These are phyloP conservation scores for Grapholita molesta DNA, from an alignment of 1,140 invertebrate genomes.

Conservation along the genomic window DNA sequence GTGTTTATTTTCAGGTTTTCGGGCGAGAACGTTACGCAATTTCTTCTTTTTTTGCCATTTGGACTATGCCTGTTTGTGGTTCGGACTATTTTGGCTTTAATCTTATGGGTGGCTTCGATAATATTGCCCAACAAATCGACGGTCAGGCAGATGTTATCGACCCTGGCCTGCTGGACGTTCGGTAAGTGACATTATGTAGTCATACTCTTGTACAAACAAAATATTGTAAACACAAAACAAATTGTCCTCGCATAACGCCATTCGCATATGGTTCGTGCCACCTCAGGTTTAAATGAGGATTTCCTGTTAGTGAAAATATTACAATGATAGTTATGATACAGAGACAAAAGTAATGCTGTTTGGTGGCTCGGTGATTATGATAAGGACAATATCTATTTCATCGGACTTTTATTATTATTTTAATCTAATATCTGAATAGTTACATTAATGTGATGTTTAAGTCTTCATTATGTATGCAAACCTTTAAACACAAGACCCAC, in stretches of 20 bases:
- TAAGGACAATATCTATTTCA: neutral
- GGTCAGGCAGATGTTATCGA: conserved; percentile 74
- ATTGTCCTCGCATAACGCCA: neutral
- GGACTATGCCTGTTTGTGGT: conserved; percentile 73
- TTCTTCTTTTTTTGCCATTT: conserved; percentile 77
- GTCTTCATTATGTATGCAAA: neutral
- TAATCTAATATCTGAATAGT: neutral
- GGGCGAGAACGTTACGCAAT: conserved; percentile 71
- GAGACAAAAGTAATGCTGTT: neutral
- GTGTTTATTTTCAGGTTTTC: conserved; percentile 71
- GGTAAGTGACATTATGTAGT: conserved; percentile 43
- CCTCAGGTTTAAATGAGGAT: neutral
- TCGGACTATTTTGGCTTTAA: conserved; percentile 68
- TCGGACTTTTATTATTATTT: neutral
- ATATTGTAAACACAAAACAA: neutral
- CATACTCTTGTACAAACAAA: neutral
- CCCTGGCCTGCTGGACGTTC: conserved; percentile 77
- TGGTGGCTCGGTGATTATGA: neutral
- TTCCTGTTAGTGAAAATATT: conserved; percentile 22
- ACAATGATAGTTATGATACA: neutral
- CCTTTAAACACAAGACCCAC: neutral
- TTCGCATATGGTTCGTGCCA: neutral
- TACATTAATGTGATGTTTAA: neutral
- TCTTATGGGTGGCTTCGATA: conserved; percentile 75
- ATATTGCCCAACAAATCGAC: conserved; percentile 76